phyloP scores from a whole-genome alignment of 2,797 vertebrate species.

The Aldrovandia affinis region DNA sequence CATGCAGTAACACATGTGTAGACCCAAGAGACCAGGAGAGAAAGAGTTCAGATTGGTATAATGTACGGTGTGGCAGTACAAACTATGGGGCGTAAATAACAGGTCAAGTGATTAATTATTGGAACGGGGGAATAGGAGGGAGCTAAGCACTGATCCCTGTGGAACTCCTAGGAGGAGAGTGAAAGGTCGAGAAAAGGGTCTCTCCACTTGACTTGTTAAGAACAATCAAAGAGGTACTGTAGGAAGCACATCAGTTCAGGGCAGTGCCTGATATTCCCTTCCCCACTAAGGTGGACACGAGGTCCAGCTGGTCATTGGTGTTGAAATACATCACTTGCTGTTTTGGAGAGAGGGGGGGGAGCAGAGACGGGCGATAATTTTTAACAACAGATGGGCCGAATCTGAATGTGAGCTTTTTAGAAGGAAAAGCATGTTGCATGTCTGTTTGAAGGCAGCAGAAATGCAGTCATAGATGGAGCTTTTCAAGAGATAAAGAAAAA shows the following conservation, averaged over 20 bases:
- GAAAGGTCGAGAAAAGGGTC: not conserved
- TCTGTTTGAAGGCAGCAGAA: too few relatives aligned
- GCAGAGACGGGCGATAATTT: too few relatives aligned
- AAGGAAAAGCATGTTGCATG: too few relatives aligned
- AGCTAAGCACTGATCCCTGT: not conserved
- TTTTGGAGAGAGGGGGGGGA: too few relatives aligned
- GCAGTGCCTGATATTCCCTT: not conserved
- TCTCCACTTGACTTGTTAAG: not conserved
- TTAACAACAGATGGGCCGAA: too few relatives aligned
- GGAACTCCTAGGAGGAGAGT: not conserved
- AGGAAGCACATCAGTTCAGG: conserved; percentile 3
- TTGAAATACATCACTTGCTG: not conserved
- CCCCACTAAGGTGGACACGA: not conserved
- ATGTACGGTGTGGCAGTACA: not conserved
- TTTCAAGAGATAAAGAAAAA: too few relatives aligned
- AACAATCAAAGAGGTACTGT: not conserved
- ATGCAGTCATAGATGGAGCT: too few relatives aligned
- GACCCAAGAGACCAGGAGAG: not conserved
- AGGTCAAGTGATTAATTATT: not conserved
- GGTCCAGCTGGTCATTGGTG: not conserved
- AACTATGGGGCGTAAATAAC: not conserved
- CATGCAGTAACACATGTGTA: not conserved
- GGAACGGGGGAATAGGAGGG: not conserved
- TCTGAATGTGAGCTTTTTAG: too few relatives aligned
- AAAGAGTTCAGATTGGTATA: not conserved